A percentile compares a stretch with the other conserved stretches of the same genome.
Conservation (phyloP, 2,888 invertebrate genomes). For the Leucozona laternaria region DNA sequence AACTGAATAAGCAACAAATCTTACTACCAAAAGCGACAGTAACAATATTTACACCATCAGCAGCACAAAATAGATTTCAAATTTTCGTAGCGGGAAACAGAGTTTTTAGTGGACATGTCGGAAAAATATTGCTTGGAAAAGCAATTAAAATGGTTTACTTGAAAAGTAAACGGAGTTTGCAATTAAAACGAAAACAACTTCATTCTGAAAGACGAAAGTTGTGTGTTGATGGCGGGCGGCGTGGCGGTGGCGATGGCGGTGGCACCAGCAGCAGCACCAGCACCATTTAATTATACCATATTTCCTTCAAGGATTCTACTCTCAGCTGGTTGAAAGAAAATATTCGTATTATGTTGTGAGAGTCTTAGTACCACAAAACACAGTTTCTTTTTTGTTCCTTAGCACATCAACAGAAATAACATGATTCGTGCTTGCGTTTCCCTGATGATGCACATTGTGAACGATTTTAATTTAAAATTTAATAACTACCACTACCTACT, state of each 20-base stretch:
- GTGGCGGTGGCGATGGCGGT: not conserved
- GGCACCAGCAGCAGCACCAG: too few species aligned
- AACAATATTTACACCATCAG: slow-evolving; percentile 35
- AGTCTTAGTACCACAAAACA: not conserved
- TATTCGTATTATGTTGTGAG: slow-evolving; percentile 25
- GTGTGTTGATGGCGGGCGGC: too few species aligned
- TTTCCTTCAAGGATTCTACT: slow-evolving; percentile 21
- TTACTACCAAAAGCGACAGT: not conserved
- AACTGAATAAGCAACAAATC: not conserved
- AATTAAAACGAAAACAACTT: slow-evolving; percentile 60
- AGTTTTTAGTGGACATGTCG: not conserved
- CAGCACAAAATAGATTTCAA: not conserved
- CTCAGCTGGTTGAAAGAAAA: slow-evolving; percentile 10
- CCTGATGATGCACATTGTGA: slow-evolving; percentile 59
- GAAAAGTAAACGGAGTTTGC: slow-evolving; percentile 45
- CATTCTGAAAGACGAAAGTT: slow-evolving; percentile 6
- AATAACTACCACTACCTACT: slow-evolving; percentile 39
- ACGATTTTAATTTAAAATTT: slow-evolving; percentile 70
- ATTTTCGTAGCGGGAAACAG: slow-evolving; percentile 6
- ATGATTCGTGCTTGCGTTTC: not conserved
- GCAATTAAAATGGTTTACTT: slow-evolving; percentile 64
- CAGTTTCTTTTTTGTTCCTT: not conserved
- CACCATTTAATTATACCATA: slow-evolving; percentile 32
- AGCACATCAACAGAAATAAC: slow-evolving; percentile 24
- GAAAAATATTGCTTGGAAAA: slow-evolving; percentile 42